phyloP scores from a whole-genome alignment of 1,140 invertebrate species.

The Pachyrhynchus sulphureomaculatus region DNA sequence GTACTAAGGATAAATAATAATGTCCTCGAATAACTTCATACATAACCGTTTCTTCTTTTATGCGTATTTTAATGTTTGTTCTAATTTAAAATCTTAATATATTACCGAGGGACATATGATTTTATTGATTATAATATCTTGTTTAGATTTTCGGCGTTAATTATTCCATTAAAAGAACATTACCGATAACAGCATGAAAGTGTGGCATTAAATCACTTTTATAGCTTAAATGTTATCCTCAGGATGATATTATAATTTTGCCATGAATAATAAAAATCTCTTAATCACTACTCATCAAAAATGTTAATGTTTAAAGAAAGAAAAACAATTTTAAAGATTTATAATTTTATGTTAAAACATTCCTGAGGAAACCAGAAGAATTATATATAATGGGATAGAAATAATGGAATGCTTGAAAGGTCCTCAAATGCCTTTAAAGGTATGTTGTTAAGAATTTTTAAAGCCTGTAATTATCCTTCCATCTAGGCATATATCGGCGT shows the following conservation, averaged over 20 bases:
- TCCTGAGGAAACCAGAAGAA: not conserved
- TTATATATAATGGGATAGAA: not conserved
- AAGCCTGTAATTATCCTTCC: conserved; percentile 2
- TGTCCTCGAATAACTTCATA: too few relatives aligned
- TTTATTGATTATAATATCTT: too few relatives aligned
- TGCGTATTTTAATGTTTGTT: not conserved
- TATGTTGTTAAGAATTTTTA: conserved; percentile 2
- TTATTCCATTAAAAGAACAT: conserved; percentile 17
- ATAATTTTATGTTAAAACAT: too few relatives aligned
- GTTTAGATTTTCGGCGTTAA: not conserved
- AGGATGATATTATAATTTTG: not conserved
- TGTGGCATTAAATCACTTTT: too few relatives aligned
- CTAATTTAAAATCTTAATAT: not conserved
- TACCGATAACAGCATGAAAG: conserved; percentile 2
- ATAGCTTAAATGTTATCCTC: too few relatives aligned
- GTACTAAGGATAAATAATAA: too few relatives aligned
- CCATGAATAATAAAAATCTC: not conserved
- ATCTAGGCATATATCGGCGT: not conserved
- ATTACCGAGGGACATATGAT: not conserved
- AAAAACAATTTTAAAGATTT: too few relatives aligned
- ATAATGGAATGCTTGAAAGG: conserved; percentile 1
- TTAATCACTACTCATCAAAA: not conserved
- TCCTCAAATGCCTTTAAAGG: not conserved
- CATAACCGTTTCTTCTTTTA: too few relatives aligned
- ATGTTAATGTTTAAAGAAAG: not conserved